phyloP scores from a whole-genome alignment of 2,113 vertebrate genomes.

The Crocuta crocuta region DNA sequence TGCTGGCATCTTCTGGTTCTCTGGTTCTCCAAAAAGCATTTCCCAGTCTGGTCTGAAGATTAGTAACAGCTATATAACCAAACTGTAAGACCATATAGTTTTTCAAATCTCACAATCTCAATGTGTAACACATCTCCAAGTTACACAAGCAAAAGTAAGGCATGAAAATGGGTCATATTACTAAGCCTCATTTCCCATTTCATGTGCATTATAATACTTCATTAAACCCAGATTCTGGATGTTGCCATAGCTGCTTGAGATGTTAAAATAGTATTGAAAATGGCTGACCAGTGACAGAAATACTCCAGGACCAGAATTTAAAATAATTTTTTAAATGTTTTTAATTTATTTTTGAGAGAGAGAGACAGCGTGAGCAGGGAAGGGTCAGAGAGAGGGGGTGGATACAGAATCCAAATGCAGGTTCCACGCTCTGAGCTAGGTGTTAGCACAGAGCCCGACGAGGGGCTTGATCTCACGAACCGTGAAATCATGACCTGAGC shows the following conservation, averaged over 20 bases:
- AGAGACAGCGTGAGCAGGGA: too few species aligned
- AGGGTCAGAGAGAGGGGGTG: too few species aligned
- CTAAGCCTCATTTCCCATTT: not conserved
- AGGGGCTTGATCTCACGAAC: too few species aligned
- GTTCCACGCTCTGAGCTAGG: too few species aligned
- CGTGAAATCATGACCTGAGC: too few species aligned
- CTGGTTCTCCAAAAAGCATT: not conserved
- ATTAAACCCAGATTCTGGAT: conserved; percentile 45
- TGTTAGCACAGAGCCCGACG: too few species aligned
- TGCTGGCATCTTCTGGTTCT: conserved; percentile 16
- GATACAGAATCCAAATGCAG: too few species aligned
- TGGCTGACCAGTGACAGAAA: conserved; percentile 13
- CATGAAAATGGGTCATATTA: conserved; percentile 12
- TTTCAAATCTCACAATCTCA: conserved; percentile 47
- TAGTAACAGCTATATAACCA: not conserved
- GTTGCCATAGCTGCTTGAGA: not conserved
- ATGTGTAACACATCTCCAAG: conserved; percentile 40
- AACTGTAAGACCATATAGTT: not conserved
- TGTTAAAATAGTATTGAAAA: not conserved
- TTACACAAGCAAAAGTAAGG: conserved; percentile 52
- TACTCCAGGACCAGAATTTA: not conserved
- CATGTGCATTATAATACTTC: not conserved
- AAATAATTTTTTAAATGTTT: too few species aligned
- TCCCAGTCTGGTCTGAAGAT: not conserved
- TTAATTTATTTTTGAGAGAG: too few species aligned